Base-by-base conservation (phyloP, 1,140 invertebrate genomes). In the Drosophila santomea region DNA sequence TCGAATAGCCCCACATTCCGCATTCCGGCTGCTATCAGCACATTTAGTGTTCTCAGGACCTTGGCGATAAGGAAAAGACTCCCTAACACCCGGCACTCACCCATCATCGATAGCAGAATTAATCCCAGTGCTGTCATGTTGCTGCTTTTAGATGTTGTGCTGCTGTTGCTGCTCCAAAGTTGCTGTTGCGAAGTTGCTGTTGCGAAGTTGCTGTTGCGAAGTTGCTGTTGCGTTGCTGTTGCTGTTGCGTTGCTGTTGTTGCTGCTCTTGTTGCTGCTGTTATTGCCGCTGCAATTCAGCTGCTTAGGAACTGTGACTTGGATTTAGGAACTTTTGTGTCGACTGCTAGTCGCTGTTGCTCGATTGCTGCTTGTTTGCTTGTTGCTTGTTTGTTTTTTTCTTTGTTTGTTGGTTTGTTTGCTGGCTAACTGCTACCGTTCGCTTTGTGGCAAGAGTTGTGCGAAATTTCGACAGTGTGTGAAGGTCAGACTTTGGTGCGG, bases 41-140 rank as follows among this genome's bases (percentile, higher is more conserved):
- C 6, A 35, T 3, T 17, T 8, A 0, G 43, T 63, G 66, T 4
- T 39, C 44, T 38, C 11, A 47, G 50, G 50, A 32, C 32, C 50
- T 20, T 14, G 28, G 12, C 51, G 82, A 85, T 85, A 86, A 72
- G 60, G 28, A 63, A 36, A 63, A 32, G 17, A 8, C 36, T n/a
- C 15, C 25, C 32, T 17, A 20, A 54, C 47, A 41, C 47, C 28
- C 20, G 45, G 74, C 79, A 91, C 90, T 91, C 88, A 91, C 90
- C 90, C 85, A 91, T 86, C 85, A 91, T 91, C 64, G 90, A 91
- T 91, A 91, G 78, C 78, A 91, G 41, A 81, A 91, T 73, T 91
- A 91, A 91, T 74, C 90, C 90, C 62, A 91, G 60, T 56, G 90
- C 85, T 64, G 90, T 90, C 90, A 91, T 91, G 59, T 55, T 82